Evolutionary conservation across 2,888 invertebrate species (phyloP).

Genomic region (Plagiodera versicolora): DNA sequence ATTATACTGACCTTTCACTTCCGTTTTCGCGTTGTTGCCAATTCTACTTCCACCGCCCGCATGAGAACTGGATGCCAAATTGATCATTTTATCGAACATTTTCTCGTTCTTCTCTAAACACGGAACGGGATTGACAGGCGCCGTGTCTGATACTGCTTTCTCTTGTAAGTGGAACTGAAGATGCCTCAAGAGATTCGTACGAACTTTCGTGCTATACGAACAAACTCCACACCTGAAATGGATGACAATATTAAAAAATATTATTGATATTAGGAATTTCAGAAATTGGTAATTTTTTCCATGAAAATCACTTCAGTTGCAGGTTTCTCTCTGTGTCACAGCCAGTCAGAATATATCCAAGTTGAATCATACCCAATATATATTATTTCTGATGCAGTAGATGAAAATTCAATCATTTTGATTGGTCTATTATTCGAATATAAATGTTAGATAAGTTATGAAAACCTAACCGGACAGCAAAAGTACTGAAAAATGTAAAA

Average conservation of each 20-base stretch:
- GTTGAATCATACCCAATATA: too few species aligned
- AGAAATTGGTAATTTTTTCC: too few species aligned
- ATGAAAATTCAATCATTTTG: too few species aligned
- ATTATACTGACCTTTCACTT: conserved; percentile 32
- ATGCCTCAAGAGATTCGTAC: conserved; percentile 72
- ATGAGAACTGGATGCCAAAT: conserved; percentile 72
- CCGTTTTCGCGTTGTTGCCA: conserved; percentile 41
- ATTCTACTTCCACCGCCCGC: conserved; percentile 49
- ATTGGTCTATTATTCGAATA: too few species aligned
- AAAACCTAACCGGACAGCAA: background rate
- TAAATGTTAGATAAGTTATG: too few species aligned
- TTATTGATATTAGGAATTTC: too few species aligned
- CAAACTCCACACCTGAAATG: conserved; percentile 58
- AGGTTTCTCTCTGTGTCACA: too few species aligned
- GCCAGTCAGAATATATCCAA: too few species aligned
- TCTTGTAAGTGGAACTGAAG: conserved; percentile 66
- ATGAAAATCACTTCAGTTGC: too few species aligned
- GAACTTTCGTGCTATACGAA: conserved; percentile 65
- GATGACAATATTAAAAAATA: too few species aligned
- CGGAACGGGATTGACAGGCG: conserved; percentile 81
- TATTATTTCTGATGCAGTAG: too few species aligned
- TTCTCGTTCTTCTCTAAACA: conserved; percentile 75
- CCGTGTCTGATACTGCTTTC: conserved; percentile 64
- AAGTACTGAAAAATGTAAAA: background rate
- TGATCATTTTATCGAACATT: conserved; percentile 85